A percentile compares a stretch with the other conserved stretches of the same genome.
phyloP scores from a whole-genome alignment of 2,888 invertebrate genomes.

The Amiota communis region DNA sequence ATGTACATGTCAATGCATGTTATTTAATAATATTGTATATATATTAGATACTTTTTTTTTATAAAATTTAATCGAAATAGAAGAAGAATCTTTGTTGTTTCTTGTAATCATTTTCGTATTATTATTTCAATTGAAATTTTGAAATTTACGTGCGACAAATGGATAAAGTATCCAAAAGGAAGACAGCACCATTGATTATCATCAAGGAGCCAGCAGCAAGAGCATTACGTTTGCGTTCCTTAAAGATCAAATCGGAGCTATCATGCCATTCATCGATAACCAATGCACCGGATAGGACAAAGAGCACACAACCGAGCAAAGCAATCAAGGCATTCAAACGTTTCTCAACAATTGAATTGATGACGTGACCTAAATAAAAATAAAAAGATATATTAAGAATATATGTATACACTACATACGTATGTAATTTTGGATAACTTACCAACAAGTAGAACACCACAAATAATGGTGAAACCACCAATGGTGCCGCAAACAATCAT shows the following conservation, averaged over 20 bases:
- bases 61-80: neutral
- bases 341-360: constrained; percentile 68
- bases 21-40: too few species aligned
- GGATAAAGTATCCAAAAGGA: constrained; percentile 69
- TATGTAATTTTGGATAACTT: constrained; percentile 47
- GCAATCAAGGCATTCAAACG: constrained; percentile 69
- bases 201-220: constrained; percentile 69
- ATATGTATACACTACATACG: too few species aligned
- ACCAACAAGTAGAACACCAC: constrained; percentile 66
- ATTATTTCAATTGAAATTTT: constrained; percentile 8
- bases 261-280: constrained; percentile 70
- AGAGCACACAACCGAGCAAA: constrained; percentile 66
- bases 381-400: neutral
- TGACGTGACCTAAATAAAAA: constrained; percentile 59
- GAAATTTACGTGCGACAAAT: constrained; percentile 71
- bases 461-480: constrained; percentile 68
- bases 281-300: constrained; percentile 69
- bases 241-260: constrained; percentile 50
- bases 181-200: constrained; percentile 71
- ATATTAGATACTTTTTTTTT: neutral
- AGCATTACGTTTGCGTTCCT: constrained; percentile 68
- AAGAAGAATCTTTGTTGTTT: neutral
- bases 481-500: constrained; percentile 69
- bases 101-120: neutral
- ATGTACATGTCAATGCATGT: too few species aligned